Evolutionary conservation across 1,140 invertebrate species (phyloP).

Genomic region (Cotesia chilonis): DNA sequence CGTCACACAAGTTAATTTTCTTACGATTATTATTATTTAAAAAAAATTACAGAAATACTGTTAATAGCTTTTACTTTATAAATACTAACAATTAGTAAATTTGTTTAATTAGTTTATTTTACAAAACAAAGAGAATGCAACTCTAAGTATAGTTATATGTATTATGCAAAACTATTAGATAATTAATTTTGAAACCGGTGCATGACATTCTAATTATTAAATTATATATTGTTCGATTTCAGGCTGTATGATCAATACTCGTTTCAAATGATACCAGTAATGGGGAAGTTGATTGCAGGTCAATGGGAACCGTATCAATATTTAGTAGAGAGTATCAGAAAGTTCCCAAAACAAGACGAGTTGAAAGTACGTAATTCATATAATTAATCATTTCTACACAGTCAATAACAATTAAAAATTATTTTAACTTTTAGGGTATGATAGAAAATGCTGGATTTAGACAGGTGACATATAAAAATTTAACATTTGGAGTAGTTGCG

Average conservation of each 20-base stretch:
- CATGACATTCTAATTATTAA: too few species aligned
- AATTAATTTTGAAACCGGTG: too few species aligned
- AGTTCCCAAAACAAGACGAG: conserved; percentile 93
- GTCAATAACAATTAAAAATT: conserved; percentile 13
- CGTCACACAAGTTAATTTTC: too few species aligned
- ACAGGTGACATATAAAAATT: conserved; percentile 87
- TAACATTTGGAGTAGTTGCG: conserved; percentile 87
- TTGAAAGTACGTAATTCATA: conserved; percentile 71
- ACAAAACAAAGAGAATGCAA: too few species aligned
- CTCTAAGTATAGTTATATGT: too few species aligned
- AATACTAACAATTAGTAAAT: too few species aligned
- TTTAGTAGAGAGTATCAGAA: conserved; percentile 96
- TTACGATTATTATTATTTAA: too few species aligned
- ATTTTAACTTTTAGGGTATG: conserved; percentile 68
- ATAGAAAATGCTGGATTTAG: conserved; percentile 88
- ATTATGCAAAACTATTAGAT: too few species aligned
- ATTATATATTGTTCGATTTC: conserved; percentile 47
- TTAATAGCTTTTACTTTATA: too few species aligned
- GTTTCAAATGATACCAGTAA: conserved; percentile 95
- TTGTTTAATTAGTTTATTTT: too few species aligned
- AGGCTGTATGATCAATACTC: conserved; percentile 97
- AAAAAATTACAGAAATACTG: too few species aligned
- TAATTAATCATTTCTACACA: conserved; percentile 21
- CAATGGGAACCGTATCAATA: conserved; percentile 99
- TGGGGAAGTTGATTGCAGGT: conserved; percentile 93